Base-by-base conservation (phyloP, 2,113 vertebrate genomes). In the Melospiza georgiana region DNA sequence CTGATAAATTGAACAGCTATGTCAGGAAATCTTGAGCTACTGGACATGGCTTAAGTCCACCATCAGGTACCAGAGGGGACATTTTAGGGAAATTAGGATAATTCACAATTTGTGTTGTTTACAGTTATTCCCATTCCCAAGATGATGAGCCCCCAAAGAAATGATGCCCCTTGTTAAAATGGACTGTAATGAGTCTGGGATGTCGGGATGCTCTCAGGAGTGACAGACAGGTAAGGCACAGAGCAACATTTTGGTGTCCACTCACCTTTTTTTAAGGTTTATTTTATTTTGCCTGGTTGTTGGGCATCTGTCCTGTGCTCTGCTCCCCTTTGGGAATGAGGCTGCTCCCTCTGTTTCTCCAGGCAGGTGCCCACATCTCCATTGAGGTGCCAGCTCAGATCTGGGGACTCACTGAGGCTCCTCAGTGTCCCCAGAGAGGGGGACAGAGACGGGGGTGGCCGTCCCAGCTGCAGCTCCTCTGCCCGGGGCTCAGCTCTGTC, bases 381-480 rank as follows among this genome's bases (percentile, higher is more conserved):
- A 2, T 10, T 52, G 11, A 44, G 30, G 37, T 87, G 5, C 27
- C 24, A 27, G 41, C 31, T 18, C 4, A 23, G 63, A 25, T 55
- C 0, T 80, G 76, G 54, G 69, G 65, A 58, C n/a, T 13, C 0
- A 0, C 7, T 0, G 2, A 51, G 30, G 18, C 2, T 1, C 24
- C 2, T 0, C 0, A 5, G 65, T 49, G 81, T 57, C 68, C 65
- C 51, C 2, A 52, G 59, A 46, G 37, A 0, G 12, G 15, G 0
- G 2, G 18, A 55, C 2, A 51, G 58, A 37, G 37, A 0, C 9
- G 12, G 0, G 2, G 19, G 59, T 5, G 9, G 20, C 66, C 61
- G 23, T 41, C 61, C n/a, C 5, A 10, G 79, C 58, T 16, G 3
- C 5, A 6, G 8, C 24, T 68, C 23, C 2, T 1, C n/a, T 61